Base-by-base conservation (phyloP, 1,140 invertebrate genomes). In the Pollicipes pollicipes region DNA sequence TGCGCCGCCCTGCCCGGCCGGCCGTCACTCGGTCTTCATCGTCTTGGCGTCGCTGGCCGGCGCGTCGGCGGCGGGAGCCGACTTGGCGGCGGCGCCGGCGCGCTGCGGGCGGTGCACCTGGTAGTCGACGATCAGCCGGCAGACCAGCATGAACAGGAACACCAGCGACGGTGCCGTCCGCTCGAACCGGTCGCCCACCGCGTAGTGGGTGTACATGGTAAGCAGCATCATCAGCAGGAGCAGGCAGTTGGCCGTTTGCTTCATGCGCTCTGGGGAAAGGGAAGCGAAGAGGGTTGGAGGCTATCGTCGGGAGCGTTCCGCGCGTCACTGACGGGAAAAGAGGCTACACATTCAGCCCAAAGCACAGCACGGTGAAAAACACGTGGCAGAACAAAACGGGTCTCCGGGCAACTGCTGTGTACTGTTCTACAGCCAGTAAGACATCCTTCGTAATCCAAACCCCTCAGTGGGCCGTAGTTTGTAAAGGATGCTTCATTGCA, bases 81-180 rank as follows among this genome's bases (percentile, higher is more conserved):
- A 21, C 45, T 58, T 58, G 45, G 3, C 45, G 45, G 45, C 45
- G 45, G 45, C 32, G 16, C 4, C 45, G 45, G 45, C 45, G 45
- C 45, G 45, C 45, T 58, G 13, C 6, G 13, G 45, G 45, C 45
- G 45, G 74, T 80, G 80, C 0, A 84, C 73, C 74, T 88, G 87
- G 77, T 83, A 85, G 71, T 87, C 85, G 68, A 90, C 88, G 26
- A 97, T 90, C 66, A 98, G 81, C 73, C 95, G 85, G 75, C 95
- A 95, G 68, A 86, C 88, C n/a, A 98, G 81, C 88, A 98, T 93
- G 76, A 97, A 91, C 76, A 93, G 90, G 80, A 98, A 97, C 29
- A 73, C 72, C 3, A 73, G 63, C 29, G 72, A 73, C 13, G 72
- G 72, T 28, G 72, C 72, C 28, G 70, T 58, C 37, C 72, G 68